Evolutionary conservation across 2,888 invertebrate species (phyloP).

Genomic region (Taphrorychus bicolor): DNA sequence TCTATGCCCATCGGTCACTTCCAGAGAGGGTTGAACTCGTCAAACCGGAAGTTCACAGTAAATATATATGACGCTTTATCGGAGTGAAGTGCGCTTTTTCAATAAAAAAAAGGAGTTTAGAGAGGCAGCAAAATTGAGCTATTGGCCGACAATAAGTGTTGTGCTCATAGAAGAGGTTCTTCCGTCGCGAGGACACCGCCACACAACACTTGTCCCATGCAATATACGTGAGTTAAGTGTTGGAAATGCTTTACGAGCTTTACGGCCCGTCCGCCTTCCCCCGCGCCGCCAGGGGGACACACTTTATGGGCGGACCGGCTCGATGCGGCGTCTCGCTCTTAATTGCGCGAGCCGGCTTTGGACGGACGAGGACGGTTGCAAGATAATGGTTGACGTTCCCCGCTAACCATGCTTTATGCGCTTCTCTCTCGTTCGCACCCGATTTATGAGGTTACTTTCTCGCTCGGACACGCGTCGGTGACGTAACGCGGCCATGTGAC

Average conservation of each 20-base stretch:
- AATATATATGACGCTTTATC: constrained; percentile 27
- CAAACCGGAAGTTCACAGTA: constrained; percentile 32
- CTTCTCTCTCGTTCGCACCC: constrained; percentile 61
- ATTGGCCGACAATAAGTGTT: constrained; percentile 42
- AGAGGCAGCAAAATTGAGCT: too few relatives aligned
- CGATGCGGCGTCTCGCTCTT: constrained; percentile 57
- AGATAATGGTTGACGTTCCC: constrained; percentile 63
- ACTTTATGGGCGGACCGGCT: constrained; percentile 63
- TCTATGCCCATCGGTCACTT: constrained; percentile 58
- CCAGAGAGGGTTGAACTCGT: constrained; percentile 30
- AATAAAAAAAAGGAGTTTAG: neutral
- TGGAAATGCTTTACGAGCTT: constrained; percentile 61
- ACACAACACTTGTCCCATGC: constrained; percentile 57
- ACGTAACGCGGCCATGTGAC: constrained; percentile 59
- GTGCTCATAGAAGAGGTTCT: constrained; percentile 49
- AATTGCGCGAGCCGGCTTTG: constrained; percentile 4
- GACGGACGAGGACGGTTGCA: constrained; percentile 53
- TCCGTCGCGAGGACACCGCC: constrained; percentile 55
- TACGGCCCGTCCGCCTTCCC: constrained; percentile 56
- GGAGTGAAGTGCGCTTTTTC: neutral
- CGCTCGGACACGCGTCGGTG: constrained; percentile 60
- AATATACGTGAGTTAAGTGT: constrained; percentile 62
- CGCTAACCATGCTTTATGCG: constrained; percentile 63
- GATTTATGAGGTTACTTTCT: constrained; percentile 61
- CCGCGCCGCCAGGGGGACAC: constrained; percentile 50